Evolutionary conservation across 2,797 vertebrate genomes (phyloP).

Genomic region (Antennarius maculatus): DNA sequence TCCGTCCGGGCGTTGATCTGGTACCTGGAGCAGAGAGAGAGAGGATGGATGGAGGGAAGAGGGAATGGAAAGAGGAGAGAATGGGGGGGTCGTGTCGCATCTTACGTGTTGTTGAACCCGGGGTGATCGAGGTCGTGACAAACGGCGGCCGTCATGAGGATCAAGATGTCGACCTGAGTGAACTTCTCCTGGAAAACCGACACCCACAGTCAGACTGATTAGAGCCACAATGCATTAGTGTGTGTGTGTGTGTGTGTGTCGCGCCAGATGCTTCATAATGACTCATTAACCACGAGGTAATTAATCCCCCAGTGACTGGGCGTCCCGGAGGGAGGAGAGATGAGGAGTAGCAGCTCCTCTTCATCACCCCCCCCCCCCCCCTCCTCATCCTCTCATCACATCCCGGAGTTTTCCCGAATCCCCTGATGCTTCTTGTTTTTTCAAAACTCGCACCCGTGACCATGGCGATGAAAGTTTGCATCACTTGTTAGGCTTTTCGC

Average conservation of each 20-base stretch:
- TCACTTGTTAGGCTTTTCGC: no score
- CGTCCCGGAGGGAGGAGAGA: conserved; percentile 10
- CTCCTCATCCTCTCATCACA: not conserved
- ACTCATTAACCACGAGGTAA: conserved; percentile 44
- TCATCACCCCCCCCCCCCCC: not conserved
- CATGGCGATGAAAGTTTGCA: no score
- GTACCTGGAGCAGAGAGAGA: conserved; percentile 78
- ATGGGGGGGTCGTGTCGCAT: not conserved
- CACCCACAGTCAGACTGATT: conserved; percentile 1
- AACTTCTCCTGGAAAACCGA: conserved; percentile 84
- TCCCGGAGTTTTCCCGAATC: not conserved
- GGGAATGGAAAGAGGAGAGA: not conserved
- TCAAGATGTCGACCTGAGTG: conserved; percentile 86
- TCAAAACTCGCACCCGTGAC: not conserved
- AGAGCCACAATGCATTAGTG: not conserved
- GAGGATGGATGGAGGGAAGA: not conserved
- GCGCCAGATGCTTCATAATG: conserved; percentile 16
- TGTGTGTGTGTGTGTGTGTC: not conserved
- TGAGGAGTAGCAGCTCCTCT: not conserved
- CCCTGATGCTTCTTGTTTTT: not conserved
- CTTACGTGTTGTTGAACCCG: conserved; percentile 93
- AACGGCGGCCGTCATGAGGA: conserved; percentile 92
- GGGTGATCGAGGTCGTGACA: conserved; percentile 95
- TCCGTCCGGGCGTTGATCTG: conserved; percentile 94
- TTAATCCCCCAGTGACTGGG: conserved; percentile 38